These are phyloP conservation scores for Epinotia bilunana DNA, from an alignment of 2,888 invertebrate genomes.

Conservation along the genomic window DNA sequence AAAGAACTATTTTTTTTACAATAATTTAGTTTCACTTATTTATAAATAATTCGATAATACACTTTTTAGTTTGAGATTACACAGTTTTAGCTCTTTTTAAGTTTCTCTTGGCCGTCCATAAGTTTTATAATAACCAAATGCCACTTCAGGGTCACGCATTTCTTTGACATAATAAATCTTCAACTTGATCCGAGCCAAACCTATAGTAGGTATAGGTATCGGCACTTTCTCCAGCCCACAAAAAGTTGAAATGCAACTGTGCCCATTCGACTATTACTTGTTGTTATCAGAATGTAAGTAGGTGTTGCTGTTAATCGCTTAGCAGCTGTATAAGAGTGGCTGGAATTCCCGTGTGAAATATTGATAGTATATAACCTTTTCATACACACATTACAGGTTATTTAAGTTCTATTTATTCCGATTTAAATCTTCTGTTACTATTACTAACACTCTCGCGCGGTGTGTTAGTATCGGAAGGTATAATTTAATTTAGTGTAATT, in stretches of 20 bases:
- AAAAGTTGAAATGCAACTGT: slow-evolving; percentile 51
- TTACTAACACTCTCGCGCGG: too few species aligned
- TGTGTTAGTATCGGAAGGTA: not conserved
- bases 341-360: slow-evolving; percentile 14
- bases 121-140: not conserved
- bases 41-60: too few species aligned
- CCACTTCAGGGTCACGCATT: not conserved
- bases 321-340: slow-evolving; percentile 31
- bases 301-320: slow-evolving; percentile 15
- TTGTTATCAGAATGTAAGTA: slow-evolving; percentile 40
- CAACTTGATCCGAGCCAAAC: slow-evolving; percentile 13
- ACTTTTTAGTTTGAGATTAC: too few species aligned
- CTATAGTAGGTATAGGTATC: slow-evolving; percentile 42
- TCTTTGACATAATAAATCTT: slow-evolving; percentile 3
- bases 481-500: not conserved
- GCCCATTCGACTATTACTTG: slow-evolving; percentile 48
- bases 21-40: too few species aligned
- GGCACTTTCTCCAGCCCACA: slow-evolving; percentile 70
- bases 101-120: not conserved
- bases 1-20: too few species aligned
- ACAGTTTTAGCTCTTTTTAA: too few species aligned
- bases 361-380: not conserved
- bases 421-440: too few species aligned
- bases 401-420: not conserved
- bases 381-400: not conserved